Percentiles rank a stretch among this genome's conserved stretches.
Evolutionary conservation across 2,888 invertebrate genomes (phyloP).

Genomic region (Dorcus parallelipipedus): DNA sequence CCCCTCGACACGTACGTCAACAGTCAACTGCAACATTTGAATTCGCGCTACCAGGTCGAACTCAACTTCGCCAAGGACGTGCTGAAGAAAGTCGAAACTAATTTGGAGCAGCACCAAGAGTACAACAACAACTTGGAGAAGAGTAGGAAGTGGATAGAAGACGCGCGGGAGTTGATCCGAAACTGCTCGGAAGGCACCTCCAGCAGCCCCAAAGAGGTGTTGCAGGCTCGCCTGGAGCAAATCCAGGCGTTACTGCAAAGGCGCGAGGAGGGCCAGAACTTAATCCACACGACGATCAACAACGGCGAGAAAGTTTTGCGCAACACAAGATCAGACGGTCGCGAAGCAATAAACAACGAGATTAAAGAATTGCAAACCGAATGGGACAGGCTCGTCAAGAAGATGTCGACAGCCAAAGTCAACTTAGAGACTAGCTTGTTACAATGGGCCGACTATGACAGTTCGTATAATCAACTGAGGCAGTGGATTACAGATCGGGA

Average conservation of each 20-base stretch:
- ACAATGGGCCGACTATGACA: slow-evolving; percentile 96
- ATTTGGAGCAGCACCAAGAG: slow-evolving; percentile 78
- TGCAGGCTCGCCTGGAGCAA: slow-evolving; percentile 76
- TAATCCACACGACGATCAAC: slow-evolving; percentile 83
- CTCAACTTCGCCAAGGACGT: slow-evolving; percentile 87
- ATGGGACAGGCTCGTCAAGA: slow-evolving; percentile 88
- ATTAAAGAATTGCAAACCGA: slow-evolving; percentile 87
- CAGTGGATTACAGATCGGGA: slow-evolving; percentile 94
- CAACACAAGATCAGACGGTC: slow-evolving; percentile 84
- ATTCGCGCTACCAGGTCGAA: slow-evolving; percentile 85
- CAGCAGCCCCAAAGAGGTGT: slow-evolving; percentile 74
- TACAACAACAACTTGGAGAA: slow-evolving; percentile 74
- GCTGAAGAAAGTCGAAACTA: slow-evolving; percentile 84
- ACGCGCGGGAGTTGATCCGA: slow-evolving; percentile 78
- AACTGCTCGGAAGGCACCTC: slow-evolving; percentile 76
- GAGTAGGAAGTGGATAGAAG: slow-evolving; percentile 81
- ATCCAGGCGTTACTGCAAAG: slow-evolving; percentile 76
- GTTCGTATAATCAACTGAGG: slow-evolving; percentile 86
- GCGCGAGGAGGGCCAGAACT: slow-evolving; percentile 82
- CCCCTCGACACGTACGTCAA: slow-evolving; percentile 85
- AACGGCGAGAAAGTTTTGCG: slow-evolving; percentile 86
- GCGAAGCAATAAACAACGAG: slow-evolving; percentile 81
- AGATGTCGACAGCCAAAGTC: slow-evolving; percentile 88
- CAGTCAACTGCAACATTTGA: slow-evolving; percentile 80
- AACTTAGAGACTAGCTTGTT: slow-evolving; percentile 84